These are phyloP conservation scores for Diabrotica virgifera DNA, from an alignment of 1,140 invertebrate species.

Conservation along the genomic window DNA sequence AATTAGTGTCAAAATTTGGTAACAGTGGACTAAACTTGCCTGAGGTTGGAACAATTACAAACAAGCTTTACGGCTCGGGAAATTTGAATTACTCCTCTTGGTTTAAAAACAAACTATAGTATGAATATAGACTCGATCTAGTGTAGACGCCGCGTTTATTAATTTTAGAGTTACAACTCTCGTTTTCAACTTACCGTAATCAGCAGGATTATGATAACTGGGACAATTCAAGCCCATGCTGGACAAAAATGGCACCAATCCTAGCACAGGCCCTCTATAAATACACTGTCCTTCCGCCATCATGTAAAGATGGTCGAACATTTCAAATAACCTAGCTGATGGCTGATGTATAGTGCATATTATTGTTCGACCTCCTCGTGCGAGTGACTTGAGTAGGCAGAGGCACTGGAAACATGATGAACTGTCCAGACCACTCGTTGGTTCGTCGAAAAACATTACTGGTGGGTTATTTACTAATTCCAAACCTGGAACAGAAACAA, in stretches of 20 bases:
- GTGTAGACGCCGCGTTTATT: too few relatives aligned
- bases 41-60: too few relatives aligned
- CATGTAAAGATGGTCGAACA: slow-evolving; percentile 91
- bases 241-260: slow-evolving; percentile 84
- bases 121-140: too few relatives aligned
- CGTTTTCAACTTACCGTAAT: slow-evolving; percentile 73
- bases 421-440: slow-evolving; percentile 93
- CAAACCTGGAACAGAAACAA: slow-evolving; percentile 43
- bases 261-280: slow-evolving; percentile 77
- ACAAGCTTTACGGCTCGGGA: too few relatives aligned
- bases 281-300: slow-evolving; percentile 89
- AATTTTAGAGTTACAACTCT: too few relatives aligned
- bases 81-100: too few relatives aligned
- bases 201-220: slow-evolving; percentile 93
- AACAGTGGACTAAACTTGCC: too few relatives aligned
- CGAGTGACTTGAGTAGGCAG: slow-evolving; percentile 73
- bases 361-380: slow-evolving; percentile 81
- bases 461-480: slow-evolving; percentile 88
- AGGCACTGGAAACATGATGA: slow-evolving; percentile 91
- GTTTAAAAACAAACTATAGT: too few relatives aligned
- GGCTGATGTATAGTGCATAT: slow-evolving; percentile 98
- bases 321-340: slow-evolving; percentile 90
- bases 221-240: slow-evolving; percentile 84
- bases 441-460: slow-evolving; percentile 96
- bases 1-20: too few relatives aligned